phyloP scores from a whole-genome alignment of 2,888 invertebrate species.

The Lasioglossum figueresi region DNA sequence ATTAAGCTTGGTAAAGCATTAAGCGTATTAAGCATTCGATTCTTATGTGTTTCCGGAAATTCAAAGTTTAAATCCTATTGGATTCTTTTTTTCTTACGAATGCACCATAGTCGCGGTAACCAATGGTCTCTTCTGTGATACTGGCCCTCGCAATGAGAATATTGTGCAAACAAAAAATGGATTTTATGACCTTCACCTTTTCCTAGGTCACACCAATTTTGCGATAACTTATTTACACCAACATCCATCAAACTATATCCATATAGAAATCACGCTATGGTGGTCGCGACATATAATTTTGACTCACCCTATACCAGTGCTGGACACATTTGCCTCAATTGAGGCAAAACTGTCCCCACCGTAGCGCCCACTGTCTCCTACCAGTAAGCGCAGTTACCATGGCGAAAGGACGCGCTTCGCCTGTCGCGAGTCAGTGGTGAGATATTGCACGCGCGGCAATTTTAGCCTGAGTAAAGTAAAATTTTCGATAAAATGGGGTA shows the following conservation, averaged over 20 bases:
- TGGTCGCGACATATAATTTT: neutral
- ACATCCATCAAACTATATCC: neutral
- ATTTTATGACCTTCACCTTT: neutral
- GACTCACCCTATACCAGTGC: neutral
- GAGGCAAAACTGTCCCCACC: too few species aligned
- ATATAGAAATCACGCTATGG: neutral
- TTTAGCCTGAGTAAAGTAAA: too few species aligned
- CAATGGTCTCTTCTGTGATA: neutral
- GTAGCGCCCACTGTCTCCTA: too few species aligned
- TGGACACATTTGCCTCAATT: too few species aligned
- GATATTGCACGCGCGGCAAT: too few species aligned
- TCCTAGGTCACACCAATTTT: neutral
- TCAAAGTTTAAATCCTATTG: neutral
- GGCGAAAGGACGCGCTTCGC: too few species aligned
- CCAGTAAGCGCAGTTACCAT: too few species aligned
- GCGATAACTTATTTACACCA: neutral
- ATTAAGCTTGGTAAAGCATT: neutral
- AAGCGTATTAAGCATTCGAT: neutral
- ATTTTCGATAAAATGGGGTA: too few species aligned
- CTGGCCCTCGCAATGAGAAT: neutral
- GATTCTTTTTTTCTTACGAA: neutral
- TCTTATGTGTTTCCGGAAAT: neutral
- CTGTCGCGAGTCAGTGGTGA: too few species aligned
- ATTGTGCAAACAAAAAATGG: neutral
- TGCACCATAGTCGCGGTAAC: constrained; percentile 15